A percentile compares a stretch with the other conserved stretches of the same genome.
Conservation (phyloP, 2,888 invertebrate genomes). For the Rhagophthalmus giganteus region DNA sequence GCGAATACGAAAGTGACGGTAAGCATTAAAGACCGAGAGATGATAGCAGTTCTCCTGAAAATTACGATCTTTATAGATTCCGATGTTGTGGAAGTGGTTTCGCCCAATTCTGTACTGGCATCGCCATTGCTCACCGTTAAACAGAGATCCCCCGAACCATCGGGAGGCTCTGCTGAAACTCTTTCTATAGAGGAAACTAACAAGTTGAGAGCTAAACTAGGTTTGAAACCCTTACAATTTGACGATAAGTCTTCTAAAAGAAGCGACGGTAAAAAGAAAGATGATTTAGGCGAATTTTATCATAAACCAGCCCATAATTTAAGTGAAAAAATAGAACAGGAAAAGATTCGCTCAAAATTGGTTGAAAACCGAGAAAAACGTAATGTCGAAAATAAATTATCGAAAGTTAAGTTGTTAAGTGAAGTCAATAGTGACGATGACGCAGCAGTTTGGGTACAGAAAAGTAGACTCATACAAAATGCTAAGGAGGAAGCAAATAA, state of each 20-base stretch:
- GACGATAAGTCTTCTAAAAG: constrained; percentile 55
- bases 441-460: constrained; percentile 79
- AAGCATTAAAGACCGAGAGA: constrained; percentile 46
- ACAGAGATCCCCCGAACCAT: constrained; percentile 37
- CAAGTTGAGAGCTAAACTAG: constrained; percentile 87
- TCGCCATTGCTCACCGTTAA: constrained; percentile 49
- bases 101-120: constrained; percentile 36
- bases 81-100: constrained; percentile 49
- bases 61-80: constrained; percentile 40
- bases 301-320: constrained; percentile 83
- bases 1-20: constrained; percentile 61
- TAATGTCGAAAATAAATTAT: constrained; percentile 69
- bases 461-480: constrained; percentile 72
- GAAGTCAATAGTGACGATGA: constrained; percentile 77
- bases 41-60: background rate
- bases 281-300: constrained; percentile 77
- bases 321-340: constrained; percentile 71
- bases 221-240: constrained; percentile 87
- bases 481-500: constrained; percentile 85
- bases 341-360: constrained; percentile 81
- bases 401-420: constrained; percentile 64
- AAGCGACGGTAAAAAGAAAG: constrained; percentile 58
- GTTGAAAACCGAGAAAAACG: constrained; percentile 78
- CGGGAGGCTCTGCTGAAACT: constrained; percentile 57
- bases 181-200: constrained; percentile 86